phyloP scores from a whole-genome alignment of 2,888 invertebrate species.

The Mantis religiosa region DNA sequence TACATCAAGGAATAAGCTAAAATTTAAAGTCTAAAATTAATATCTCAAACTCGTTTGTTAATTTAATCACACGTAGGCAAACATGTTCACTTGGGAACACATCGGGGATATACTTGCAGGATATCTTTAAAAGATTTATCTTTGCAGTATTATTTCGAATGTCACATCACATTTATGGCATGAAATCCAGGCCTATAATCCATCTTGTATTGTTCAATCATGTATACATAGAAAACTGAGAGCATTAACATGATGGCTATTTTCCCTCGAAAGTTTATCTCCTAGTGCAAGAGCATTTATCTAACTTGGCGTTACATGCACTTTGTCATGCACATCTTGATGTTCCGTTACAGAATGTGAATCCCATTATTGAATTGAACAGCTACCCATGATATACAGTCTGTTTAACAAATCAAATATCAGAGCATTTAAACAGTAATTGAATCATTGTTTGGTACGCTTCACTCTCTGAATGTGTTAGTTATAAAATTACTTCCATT shows the following conservation, averaged over 20 bases:
- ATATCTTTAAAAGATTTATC: no score
- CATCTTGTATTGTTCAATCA: no score
- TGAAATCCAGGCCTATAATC: no score
- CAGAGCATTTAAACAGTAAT: not conserved
- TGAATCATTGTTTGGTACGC: not conserved
- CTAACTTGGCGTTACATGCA: not conserved
- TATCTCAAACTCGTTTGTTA: no score
- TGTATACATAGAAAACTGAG: no score
- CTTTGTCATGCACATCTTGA: not conserved
- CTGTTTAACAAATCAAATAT: not conserved
- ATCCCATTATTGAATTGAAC: not conserved
- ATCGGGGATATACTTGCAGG: no score
- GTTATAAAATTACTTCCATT: not conserved
- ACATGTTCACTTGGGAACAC: no score
- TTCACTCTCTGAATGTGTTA: not conserved
- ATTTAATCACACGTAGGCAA: no score
- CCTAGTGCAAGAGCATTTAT: not conserved
- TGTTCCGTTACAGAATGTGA: not conserved
- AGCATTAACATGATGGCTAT: not conserved
- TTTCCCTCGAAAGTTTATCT: not conserved
- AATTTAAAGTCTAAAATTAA: no score
- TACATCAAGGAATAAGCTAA: no score
- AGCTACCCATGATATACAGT: not conserved
- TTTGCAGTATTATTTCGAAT: no score
- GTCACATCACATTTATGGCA: no score